A percentile compares a stretch with the other conserved stretches of the same genome.
Evolutionary conservation across 2,888 invertebrate genomes (phyloP).

Genomic region (Chymomyza amoena): DNA sequence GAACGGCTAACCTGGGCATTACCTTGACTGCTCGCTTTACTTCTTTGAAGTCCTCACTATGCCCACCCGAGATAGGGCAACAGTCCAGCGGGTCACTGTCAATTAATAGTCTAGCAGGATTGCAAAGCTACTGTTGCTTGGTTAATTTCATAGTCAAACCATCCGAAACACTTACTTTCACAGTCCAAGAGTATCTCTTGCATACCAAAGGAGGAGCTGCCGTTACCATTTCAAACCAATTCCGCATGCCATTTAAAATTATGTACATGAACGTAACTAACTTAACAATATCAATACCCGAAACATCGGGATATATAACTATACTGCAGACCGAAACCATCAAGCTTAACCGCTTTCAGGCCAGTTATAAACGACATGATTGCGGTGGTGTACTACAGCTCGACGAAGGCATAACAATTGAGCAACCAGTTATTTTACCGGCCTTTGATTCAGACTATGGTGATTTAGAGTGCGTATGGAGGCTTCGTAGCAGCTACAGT

Average conservation of each 20-base stretch:
- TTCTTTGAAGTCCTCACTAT: slow-evolving; percentile 79
- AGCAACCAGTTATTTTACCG: slow-evolving; percentile 70
- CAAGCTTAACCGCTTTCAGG: slow-evolving; percentile 55
- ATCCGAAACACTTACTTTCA: slow-evolving; percentile 63
- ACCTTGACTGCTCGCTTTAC: slow-evolving; percentile 83
- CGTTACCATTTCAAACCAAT: slow-evolving; percentile 33
- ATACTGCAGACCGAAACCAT: slow-evolving; percentile 41
- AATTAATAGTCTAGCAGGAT: slow-evolving; percentile 7
- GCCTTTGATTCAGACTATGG: slow-evolving; percentile 34
- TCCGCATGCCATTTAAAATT: background rate
- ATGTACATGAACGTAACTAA: slow-evolving; percentile 41
- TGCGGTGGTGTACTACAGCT: slow-evolving; percentile 84
- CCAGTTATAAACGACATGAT: slow-evolving; percentile 82
- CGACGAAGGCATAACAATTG: slow-evolving; percentile 68
- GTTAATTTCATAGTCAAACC: slow-evolving; percentile 42
- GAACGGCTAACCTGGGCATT: slow-evolving; percentile 65
- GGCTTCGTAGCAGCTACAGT: slow-evolving; percentile 72
- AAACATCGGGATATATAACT: slow-evolving; percentile 43
- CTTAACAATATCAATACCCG: slow-evolving; percentile 38
- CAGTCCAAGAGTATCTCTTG: slow-evolving; percentile 29
- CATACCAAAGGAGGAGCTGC: background rate
- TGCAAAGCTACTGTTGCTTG: slow-evolving; percentile 55
- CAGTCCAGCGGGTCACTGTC: slow-evolving; percentile 44
- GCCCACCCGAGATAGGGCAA: slow-evolving; percentile 80
- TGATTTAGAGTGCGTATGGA: slow-evolving; percentile 87